Conservation (phyloP, 2,888 invertebrate genomes). For the Agrotis clavis region DNA sequence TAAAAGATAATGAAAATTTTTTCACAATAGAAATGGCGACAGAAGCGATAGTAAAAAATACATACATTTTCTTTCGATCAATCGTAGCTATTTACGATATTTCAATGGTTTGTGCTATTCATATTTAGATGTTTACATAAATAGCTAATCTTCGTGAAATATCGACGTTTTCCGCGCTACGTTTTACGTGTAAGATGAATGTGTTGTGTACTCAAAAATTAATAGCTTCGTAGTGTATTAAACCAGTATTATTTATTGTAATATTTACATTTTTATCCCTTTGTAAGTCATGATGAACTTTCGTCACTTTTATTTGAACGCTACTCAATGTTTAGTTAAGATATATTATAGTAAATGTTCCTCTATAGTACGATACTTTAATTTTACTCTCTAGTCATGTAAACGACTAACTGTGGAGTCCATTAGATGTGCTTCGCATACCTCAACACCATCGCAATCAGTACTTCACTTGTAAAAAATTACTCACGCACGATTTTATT, state of each 20-base stretch:
- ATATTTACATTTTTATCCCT: slow-evolving; percentile 23
- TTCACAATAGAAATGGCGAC: not conserved
- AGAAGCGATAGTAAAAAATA: not conserved
- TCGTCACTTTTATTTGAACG: slow-evolving; percentile 20
- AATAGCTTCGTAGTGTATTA: slow-evolving; percentile 22
- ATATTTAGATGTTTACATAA: slow-evolving; percentile 13
- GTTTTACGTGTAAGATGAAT: slow-evolving; percentile 16
- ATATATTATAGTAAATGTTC: slow-evolving; percentile 41
- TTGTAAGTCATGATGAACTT: not conserved
- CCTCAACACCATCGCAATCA: slow-evolving; percentile 26
- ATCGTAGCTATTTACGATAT: not conserved
- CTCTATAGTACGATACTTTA: slow-evolving; percentile 41
- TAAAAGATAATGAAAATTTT: not conserved
- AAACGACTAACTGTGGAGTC: slow-evolving; percentile 40
- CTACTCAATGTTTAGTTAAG: slow-evolving; percentile 32
- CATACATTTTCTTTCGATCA: slow-evolving; percentile 1
- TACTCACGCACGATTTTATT: slow-evolving; percentile 30
- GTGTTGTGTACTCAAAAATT: slow-evolving; percentile 13
- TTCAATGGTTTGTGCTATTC: slow-evolving; percentile 8
- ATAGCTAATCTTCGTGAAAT: slow-evolving; percentile 15
- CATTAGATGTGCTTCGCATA: slow-evolving; percentile 44
- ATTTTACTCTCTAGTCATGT: slow-evolving; percentile 62
- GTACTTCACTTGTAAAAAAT: slow-evolving; percentile 38
- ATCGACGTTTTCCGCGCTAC: slow-evolving; percentile 1
- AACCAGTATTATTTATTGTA: slow-evolving; percentile 57